Conservation (phyloP, 2,113 vertebrate genomes). For the Triplophysa dalaica region DNA sequence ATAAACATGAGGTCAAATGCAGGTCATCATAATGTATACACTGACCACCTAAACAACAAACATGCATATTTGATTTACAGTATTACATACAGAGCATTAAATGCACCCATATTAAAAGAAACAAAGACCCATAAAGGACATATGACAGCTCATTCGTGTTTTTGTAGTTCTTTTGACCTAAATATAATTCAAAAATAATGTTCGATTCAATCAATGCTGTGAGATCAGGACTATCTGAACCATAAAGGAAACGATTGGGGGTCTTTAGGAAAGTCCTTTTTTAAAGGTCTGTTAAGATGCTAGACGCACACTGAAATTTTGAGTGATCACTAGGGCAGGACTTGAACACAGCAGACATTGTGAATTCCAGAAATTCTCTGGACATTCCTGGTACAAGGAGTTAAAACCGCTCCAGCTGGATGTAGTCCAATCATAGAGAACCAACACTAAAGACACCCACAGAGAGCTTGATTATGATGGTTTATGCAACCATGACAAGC, state of each 20-base stretch:
- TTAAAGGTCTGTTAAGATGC: neutral
- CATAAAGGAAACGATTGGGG: too few relatives aligned
- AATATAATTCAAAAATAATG: too few relatives aligned
- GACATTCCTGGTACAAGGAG: neutral
- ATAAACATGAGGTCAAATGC: neutral
- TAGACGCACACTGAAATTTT: neutral
- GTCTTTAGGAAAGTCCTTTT: neutral
- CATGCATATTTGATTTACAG: neutral
- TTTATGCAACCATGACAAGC: too few relatives aligned
- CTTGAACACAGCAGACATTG: neutral
- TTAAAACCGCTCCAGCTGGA: slow-evolving; percentile 14
- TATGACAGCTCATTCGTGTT: neutral
- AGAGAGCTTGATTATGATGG: neutral
- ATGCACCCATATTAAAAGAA: neutral
- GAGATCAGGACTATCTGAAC: too few relatives aligned
- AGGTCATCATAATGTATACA: neutral
- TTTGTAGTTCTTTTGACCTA: too few relatives aligned
- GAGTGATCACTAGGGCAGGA: neutral
- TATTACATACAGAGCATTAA: neutral
- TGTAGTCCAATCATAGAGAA: neutral
- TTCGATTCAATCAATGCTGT: too few relatives aligned
- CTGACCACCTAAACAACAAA: neutral
- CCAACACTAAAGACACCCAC: neutral
- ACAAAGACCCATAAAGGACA: neutral
- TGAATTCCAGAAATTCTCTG: slow-evolving; percentile 13